Base-by-base conservation (phyloP, 2,113 vertebrate species). In the Rhinichthys klamathensis region DNA sequence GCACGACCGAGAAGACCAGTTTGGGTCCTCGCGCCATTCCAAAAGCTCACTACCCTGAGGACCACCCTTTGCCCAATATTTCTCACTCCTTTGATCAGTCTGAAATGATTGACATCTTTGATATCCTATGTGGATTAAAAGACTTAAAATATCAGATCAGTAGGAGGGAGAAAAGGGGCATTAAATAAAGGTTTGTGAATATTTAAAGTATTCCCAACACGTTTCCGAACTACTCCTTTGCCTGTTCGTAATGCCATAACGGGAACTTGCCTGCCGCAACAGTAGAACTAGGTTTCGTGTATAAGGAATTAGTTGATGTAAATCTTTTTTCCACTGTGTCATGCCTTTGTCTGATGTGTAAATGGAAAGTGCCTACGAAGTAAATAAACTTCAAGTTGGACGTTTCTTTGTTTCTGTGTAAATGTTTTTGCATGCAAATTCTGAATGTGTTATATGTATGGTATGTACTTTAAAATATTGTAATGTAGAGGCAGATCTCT, bases 11-110 rank as follows among this genome's bases (percentile, higher is more conserved):
- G 87, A 94, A 70, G 93, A 88, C 89, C 86, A 90, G 25, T 13
- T 90, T 0, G 6, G 44, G 63, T 67, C 89, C 67, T 88, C 84
- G 67, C 92, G 72, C 3, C 89, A 91, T 49, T 90, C 94, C 18
- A 96, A 96, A 91, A 92, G 63, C 84, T 92, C 93, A 13, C 18
- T 91, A 91, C 44, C 93, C 91, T 85, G 90, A 80, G 49, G 74
- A 1, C 6, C 15, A 7, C 76, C 2, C 49, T 73, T 23, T 16
- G 49, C 2, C 44, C 25, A 54, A 23, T 60, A 18, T 61, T 58
- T 61, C 69, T 65, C 60, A 69, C 63, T 41, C 27, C 27, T 23
- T 67, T 84, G 85, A 60, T 75, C 23, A 25, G 88, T 88, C 89
- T 41, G 44, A 60, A 79, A 21, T 80, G 8, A 49, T 65, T 63